Evolutionary conservation across 2,797 vertebrate species (phyloP).

Genomic region (Sphenodon punctatus): DNA sequence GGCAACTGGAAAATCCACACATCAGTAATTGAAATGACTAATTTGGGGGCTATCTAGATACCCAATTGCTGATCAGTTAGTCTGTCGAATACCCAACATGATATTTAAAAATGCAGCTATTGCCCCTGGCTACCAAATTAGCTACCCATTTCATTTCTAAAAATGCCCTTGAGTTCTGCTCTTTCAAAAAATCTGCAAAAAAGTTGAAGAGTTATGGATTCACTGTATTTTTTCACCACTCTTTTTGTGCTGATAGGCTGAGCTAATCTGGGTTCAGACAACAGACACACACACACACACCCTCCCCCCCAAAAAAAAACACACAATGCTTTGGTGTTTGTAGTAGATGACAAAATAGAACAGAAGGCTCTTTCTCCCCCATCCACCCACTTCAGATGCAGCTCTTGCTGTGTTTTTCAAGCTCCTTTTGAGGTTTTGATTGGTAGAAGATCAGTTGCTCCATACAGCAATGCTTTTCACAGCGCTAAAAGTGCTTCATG

Average conservation of each 20-base stretch:
- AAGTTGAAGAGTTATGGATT: constrained; percentile 37
- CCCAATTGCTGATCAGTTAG: no score
- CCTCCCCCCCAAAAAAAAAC: constrained; percentile 42
- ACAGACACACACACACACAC: no score
- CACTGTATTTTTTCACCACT: constrained; percentile 32
- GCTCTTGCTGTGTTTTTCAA: constrained; percentile 56
- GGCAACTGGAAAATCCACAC: no score
- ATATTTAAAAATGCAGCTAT: no score
- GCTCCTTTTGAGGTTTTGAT: constrained; percentile 62
- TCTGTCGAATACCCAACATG: no score
- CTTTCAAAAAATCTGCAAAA: constrained; percentile 23
- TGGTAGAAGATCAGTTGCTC: constrained; percentile 67
- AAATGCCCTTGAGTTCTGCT: neutral
- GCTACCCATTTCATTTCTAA: no score
- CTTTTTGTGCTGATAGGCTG: constrained; percentile 47
- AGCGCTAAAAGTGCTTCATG: constrained; percentile 50
- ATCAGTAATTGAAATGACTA: no score
- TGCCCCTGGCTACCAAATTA: no score
- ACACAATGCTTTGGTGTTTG: constrained; percentile 60
- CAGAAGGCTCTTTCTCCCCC: constrained; percentile 37
- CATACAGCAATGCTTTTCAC: constrained; percentile 50
- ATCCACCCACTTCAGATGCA: constrained; percentile 58
- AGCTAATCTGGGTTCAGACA: constrained; percentile 64
- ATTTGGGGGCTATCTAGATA: no score
- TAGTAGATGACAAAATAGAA: constrained; percentile 67